Base-by-base conservation (phyloP, 2,888 invertebrate genomes). In the Drosophila mulleri region DNA sequence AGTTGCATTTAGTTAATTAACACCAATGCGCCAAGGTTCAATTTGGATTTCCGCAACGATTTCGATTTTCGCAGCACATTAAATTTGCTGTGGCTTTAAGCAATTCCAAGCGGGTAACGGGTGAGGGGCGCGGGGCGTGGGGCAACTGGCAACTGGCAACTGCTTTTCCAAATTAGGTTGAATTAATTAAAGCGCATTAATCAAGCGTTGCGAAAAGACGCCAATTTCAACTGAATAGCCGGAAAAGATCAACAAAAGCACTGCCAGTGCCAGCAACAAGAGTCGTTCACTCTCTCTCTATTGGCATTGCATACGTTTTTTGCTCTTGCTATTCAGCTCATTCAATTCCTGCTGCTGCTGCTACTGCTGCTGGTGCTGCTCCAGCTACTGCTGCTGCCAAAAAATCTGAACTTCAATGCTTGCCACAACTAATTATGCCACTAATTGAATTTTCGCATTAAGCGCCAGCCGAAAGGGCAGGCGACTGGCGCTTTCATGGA, bases 391-490 rank as follows among this genome's bases (percentile, higher is more conserved):
- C 47, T 57, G 61, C 61, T 71, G 68, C 71, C 81, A 88, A 75
- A 87, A 89, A 86, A 86, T 86, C 86, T 83, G 81, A 79, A 78
- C 86, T 88, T 90, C 84, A 88, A 80, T 84, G 89, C 82, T 82
- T 86, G 91, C 90, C 88, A 83, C 82, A 88, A 89, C 91, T 91
- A 91, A 91, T 91, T 91, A 92, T 90, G 88, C 84, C 91, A 90
- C 89, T 91, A 91, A 91, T 91, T 91, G 90, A 90, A 86, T 92
- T 89, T 83, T 87, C 90, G 86, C 88, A 90, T 87, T 87, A 89
- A 89, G 87, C 78, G 67, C 77, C 77, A 70, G 66, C 64, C 80
- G 67, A 66, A 69, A 69, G 72, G 82, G 68, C 78, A 71, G 44
- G 57, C 59, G 57, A 66, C 45, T 29, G 18, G 11, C 29, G 18